Conservation (phyloP, 2,888 invertebrate genomes). For the Pachydiplax longipennis region DNA sequence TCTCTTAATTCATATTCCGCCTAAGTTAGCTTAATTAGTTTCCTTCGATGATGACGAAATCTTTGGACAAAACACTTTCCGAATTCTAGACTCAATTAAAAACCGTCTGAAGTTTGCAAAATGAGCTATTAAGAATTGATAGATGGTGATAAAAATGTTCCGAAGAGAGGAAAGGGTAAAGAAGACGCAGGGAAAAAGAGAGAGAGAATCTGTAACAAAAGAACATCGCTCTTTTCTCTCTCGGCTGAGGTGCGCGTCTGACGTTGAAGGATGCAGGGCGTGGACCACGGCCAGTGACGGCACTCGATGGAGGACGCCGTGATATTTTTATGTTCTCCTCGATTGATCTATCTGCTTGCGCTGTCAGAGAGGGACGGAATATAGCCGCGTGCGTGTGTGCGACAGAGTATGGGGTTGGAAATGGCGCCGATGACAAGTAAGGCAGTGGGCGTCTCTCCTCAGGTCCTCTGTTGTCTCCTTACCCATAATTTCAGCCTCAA, state of each 20-base stretch:
- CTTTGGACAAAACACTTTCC: no score
- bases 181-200: background rate
- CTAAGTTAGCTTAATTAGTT: no score
- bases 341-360: slow-evolving; percentile 28
- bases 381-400: background rate
- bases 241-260: background rate
- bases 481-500: no score
- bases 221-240: background rate
- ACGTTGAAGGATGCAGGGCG: slow-evolving; percentile 29
- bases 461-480: no score
- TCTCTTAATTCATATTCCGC: no score
- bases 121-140: background rate
- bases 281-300: slow-evolving; percentile 25
- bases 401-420: background rate
- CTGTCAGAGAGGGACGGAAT: background rate
- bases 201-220: background rate
- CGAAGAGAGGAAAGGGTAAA: background rate
- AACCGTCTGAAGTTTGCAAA: no score
- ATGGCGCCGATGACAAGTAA: background rate
- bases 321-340: background rate
- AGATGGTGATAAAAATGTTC: background rate
- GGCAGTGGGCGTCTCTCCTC: background rate
- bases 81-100: no score
- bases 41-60: no score
- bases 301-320: background rate